These are phyloP conservation scores for Eidolon helvum DNA, from an alignment of 2,113 vertebrate genomes.

Conservation along the genomic window DNA sequence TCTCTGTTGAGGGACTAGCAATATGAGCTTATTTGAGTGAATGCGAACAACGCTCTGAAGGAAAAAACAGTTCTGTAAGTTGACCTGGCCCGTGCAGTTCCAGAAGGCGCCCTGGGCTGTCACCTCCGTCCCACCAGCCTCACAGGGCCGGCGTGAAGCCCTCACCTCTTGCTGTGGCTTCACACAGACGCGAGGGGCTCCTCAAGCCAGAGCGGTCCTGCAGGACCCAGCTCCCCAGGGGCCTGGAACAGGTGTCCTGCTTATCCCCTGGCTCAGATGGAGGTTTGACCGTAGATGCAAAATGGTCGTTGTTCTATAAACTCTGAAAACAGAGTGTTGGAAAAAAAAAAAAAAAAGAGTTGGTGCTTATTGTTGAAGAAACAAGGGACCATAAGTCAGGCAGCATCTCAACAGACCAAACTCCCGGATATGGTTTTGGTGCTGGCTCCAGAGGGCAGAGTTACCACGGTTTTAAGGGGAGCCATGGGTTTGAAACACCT, in stretches of 20 bases:
- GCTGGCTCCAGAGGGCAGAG: not conserved
- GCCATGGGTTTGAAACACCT: not conserved
- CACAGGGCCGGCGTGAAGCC: accelerated
- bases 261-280: too few species aligned
- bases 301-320: not conserved
- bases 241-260: not conserved
- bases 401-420: not conserved
- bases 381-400: not conserved
- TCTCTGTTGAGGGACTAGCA: not conserved
- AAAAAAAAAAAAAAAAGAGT: not conserved
- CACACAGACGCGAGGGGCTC: not conserved
- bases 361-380: not conserved
- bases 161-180: accelerated
- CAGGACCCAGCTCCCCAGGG: not conserved
- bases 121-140: not conserved
- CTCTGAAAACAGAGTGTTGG: not conserved
- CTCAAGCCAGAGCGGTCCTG: not conserved
- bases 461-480: not conserved
- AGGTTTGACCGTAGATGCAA: not conserved
- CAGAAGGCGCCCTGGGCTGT: not conserved
- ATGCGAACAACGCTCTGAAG: not conserved
- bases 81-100: not conserved
- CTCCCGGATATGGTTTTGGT: not conserved
- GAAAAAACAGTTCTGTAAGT: not conserved
- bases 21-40: not conserved